Conservation (phyloP, 2,888 invertebrate species). For the Carabus problematicus region DNA sequence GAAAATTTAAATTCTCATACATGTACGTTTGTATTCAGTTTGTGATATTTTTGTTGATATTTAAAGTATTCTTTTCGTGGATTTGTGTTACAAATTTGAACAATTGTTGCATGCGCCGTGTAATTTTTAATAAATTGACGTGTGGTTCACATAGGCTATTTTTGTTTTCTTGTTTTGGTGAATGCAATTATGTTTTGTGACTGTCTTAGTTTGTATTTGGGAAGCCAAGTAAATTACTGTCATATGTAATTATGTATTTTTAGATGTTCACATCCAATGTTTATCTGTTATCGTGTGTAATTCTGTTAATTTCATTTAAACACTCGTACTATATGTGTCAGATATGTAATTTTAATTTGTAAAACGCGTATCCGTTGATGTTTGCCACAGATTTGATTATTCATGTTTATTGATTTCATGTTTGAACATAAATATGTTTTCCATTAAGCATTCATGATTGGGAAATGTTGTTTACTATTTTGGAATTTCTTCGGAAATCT, state of each 20-base stretch:
- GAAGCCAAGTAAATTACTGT: constrained; percentile 30
- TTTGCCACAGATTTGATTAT: no score
- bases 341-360: no score
- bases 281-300: constrained; percentile 37
- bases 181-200: constrained; percentile 20
- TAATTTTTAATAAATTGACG: no score
- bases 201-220: constrained; percentile 16
- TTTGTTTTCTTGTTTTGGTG: constrained; percentile 1
- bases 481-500: background rate
- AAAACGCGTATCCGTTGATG: no score
- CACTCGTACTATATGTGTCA: no score
- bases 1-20: background rate
- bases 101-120: no score
- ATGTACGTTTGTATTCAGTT: constrained; percentile 22
- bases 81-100: no score
- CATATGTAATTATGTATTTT: constrained; percentile 15
- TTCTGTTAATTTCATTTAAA: background rate
- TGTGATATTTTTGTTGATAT: constrained; percentile 8
- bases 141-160: no score
- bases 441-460: background rate
- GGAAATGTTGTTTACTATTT: no score
- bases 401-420: constrained; percentile 1
- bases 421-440: constrained; percentile 2
- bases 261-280: constrained; percentile 12
- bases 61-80: no score